These are phyloP conservation scores for Tubulanus polymorphus DNA, from an alignment of 2,888 invertebrate species.

Conservation along the genomic window DNA sequence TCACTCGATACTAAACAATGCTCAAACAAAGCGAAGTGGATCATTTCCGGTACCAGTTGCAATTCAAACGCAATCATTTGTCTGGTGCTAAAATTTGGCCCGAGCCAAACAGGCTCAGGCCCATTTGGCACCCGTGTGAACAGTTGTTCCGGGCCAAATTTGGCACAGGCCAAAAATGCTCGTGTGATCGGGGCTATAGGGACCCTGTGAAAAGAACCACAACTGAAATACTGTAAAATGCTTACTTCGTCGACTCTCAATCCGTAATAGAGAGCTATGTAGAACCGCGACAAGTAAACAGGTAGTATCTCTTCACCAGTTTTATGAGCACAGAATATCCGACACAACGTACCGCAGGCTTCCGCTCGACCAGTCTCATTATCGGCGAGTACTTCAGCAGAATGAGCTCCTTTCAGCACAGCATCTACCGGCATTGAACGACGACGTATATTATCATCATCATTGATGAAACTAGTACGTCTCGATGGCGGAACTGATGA, in stretches of 20 bases:
- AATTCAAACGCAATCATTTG: no score
- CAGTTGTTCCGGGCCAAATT: no score
- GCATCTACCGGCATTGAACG: slow-evolving; percentile 26
- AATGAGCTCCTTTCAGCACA: not conserved
- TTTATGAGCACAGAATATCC: slow-evolving; percentile 93
- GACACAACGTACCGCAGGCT: slow-evolving; percentile 89
- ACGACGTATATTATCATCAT: slow-evolving; percentile 33
- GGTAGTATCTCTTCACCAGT: slow-evolving; percentile 90
- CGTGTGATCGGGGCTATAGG: no score
- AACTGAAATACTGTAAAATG: no score
- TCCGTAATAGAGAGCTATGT: slow-evolving; percentile 85
- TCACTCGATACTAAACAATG: no score
- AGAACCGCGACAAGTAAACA: slow-evolving; percentile 87
- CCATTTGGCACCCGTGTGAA: no score
- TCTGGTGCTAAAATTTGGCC: no score
- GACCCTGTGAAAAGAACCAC: no score
- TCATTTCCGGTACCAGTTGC: no score
- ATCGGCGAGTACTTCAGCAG: slow-evolving; percentile 15
- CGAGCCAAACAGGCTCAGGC: no score
- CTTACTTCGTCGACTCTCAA: slow-evolving; percentile 58
- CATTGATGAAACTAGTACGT: slow-evolving; percentile 40
- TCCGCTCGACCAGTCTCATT: slow-evolving; percentile 75
- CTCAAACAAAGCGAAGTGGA: no score
- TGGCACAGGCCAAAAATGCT: no score
- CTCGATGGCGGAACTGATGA: slow-evolving; percentile 11